phyloP scores from a whole-genome alignment of 2,113 vertebrate species.

The Formicarius rufipectus region DNA sequence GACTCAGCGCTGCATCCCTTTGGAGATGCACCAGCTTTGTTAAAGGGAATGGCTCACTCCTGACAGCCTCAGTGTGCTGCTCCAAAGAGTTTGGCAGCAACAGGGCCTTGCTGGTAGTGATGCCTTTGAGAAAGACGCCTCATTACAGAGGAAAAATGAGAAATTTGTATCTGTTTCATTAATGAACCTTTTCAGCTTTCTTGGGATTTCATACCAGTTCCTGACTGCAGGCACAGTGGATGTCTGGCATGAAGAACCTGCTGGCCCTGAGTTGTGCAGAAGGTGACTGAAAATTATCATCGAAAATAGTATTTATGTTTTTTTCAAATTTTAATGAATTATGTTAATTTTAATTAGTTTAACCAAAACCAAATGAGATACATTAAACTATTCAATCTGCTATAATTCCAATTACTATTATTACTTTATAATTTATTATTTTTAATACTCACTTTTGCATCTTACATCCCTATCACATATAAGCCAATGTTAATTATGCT shows the following conservation, averaged over 20 bases:
- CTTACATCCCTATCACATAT: background rate
- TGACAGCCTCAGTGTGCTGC: background rate
- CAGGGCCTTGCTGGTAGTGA: background rate
- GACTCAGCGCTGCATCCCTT: background rate
- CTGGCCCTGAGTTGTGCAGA: background rate
- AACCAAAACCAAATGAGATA: background rate
- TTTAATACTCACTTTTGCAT: background rate
- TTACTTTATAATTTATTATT: background rate
- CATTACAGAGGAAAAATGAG: background rate
- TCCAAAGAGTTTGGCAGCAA: slow-evolving; percentile 16
- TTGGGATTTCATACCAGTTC: background rate
- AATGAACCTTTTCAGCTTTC: background rate
- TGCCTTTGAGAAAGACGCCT: background rate
- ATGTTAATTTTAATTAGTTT: background rate
- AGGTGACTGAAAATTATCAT: background rate
- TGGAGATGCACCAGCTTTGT: background rate
- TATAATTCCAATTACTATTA: background rate
- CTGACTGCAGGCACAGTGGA: background rate
- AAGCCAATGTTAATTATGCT: background rate
- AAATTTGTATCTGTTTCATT: background rate
- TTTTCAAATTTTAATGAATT: background rate
- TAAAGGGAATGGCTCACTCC: slow-evolving; percentile 3
- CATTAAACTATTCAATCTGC: background rate
- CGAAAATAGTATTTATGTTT: background rate
- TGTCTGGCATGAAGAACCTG: background rate